Percentiles rank a stretch among this genome's conserved stretches.
Evolutionary conservation across 1,140 invertebrate species (phyloP).

Genomic region (Drosophila orena): DNA sequence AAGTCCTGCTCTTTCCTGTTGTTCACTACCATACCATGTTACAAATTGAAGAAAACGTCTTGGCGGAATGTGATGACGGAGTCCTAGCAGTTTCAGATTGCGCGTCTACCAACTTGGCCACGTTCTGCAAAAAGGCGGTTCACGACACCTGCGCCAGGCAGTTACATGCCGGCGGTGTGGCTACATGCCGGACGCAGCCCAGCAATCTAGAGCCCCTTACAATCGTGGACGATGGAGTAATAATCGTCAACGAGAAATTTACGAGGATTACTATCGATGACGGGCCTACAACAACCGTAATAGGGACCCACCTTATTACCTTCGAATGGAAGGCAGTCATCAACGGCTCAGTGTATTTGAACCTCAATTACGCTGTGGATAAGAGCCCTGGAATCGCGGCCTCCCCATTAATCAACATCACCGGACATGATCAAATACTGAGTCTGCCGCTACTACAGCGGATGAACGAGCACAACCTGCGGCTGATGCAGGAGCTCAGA

Average conservation of each 20-base stretch:
- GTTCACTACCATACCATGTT: background rate
- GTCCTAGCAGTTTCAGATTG: no score
- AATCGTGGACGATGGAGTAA: no score
- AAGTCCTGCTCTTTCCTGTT: constrained; percentile 7
- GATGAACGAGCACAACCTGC: constrained; percentile 19
- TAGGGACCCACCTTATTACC: constrained; percentile 3
- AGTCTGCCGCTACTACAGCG: constrained; percentile 1
- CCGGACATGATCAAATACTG: background rate
- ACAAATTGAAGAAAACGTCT: no score
- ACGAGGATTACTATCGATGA: constrained; percentile 10
- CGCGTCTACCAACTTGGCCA: no score
- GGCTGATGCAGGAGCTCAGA: constrained; percentile 15
- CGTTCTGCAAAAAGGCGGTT: no score
- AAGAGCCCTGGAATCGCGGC: constrained; percentile 5
- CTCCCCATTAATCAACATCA: constrained; percentile 5
- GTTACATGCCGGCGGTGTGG: no score
- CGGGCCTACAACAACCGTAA: constrained; percentile 1
- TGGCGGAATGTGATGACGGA: no score
- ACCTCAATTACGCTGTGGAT: constrained; percentile 11
- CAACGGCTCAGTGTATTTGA: constrained; percentile 12
- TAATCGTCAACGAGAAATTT: background rate
- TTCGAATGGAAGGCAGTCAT: constrained; percentile 7
- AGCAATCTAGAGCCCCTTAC: no score
- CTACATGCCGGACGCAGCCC: no score
- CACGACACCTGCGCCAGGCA: no score